These are phyloP conservation scores for Drosophila orena DNA, from an alignment of 1,140 invertebrate species.

Conservation along the genomic window DNA sequence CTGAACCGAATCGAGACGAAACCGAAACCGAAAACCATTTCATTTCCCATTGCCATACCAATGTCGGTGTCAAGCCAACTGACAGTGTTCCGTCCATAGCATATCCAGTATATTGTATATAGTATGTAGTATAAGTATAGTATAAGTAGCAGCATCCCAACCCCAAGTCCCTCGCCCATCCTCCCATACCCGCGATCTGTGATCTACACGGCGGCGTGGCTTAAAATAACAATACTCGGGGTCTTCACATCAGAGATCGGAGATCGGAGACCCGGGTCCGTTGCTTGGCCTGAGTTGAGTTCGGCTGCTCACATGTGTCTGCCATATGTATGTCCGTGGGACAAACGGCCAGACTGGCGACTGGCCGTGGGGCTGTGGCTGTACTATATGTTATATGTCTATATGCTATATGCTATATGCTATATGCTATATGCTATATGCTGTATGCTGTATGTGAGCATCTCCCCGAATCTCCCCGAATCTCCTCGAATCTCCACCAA, in stretches of 20 bases:
- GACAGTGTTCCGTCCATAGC: slow-evolving; percentile 34
- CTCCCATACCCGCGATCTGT: neutral
- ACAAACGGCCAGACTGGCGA: slow-evolving; percentile 59
- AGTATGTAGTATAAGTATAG: neutral
- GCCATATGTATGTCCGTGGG: slow-evolving; percentile 78
- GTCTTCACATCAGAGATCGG: slow-evolving; percentile 9
- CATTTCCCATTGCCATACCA: slow-evolving; percentile 5
- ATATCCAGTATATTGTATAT: neutral
- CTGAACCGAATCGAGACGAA: neutral
- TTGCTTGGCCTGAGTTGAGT: slow-evolving; percentile 28
- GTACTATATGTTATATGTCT: slow-evolving; percentile 4
- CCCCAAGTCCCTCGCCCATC: neutral
- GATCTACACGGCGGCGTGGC: slow-evolving; percentile 31
- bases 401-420: neutral
- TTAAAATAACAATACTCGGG: slow-evolving; percentile 61
- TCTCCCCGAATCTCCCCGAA: neutral
- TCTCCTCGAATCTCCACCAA: neutral
- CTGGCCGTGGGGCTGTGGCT: slow-evolving; percentile 57
- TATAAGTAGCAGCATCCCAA: neutral
- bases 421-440: neutral
- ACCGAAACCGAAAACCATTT: slow-evolving; percentile 20
- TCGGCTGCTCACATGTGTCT: slow-evolving; percentile 64
- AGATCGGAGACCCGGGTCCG: slow-evolving; percentile 36
- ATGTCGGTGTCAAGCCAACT: slow-evolving; percentile 34
- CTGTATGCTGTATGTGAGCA: too few species aligned